Base-by-base conservation (phyloP, 1,140 invertebrate species). In the Drosophila insularis region DNA sequence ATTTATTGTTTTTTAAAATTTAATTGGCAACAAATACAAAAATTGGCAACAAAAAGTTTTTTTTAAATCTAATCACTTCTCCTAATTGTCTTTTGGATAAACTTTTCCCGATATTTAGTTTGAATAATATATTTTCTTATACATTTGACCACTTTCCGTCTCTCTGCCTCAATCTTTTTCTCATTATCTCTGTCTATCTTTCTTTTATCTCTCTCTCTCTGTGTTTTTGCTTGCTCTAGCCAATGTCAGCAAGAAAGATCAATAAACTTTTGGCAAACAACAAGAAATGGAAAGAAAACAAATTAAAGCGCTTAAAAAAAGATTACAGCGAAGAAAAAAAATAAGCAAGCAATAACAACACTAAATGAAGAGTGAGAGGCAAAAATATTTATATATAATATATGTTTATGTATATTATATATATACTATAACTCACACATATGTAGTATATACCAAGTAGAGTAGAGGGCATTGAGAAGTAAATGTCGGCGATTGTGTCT, bases 211-310 rank as follows among this genome's bases (percentile, higher is more conserved):
- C 27, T 27, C 27, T 27, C 27, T 46, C 54, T 61, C 19, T 74
- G 71, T 61, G 31, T 62, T 50, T 31, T 13, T 23, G 68, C 35
- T 17, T 19, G 27, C 73, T 59, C 69, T 74, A 21, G 43, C 63
- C 82, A 81, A 71, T 69, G 82, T 69, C 69, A 84, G 76, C 69
- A 31, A 66, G 43, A 50, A 78, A 86, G 82, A 86, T 86, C 82
- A 86, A 86, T 86, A 86, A 86, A 86, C 82, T 86, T 86, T 86
- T 89, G 82, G 82, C 82, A 86, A 86, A 86, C 81, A 86, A 89
- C 82, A 87, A 87, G 79, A 86, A 87, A 87, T 81, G 81, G 81
- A 84, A 84, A 75, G 84, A 86, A 86, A 86, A 89, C 79, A 86
- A 86, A 86, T 78, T 82, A 70, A 86, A 87, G 79, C 71, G 75